Evolutionary conservation across 1,140 invertebrate genomes (phyloP).

Genomic region (Eurosta solidaginis): DNA sequence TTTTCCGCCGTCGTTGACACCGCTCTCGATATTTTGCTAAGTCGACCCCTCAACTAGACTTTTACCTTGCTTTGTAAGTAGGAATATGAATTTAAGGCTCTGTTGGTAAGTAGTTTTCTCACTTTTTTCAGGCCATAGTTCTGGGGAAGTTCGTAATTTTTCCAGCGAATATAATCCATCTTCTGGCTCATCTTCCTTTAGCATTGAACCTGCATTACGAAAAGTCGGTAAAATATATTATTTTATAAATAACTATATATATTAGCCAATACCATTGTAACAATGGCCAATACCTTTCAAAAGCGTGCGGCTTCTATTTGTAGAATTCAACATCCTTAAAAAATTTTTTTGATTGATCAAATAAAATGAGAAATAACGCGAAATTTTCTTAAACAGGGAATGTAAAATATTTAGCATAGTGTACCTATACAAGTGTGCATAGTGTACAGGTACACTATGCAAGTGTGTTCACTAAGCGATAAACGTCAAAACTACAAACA

Average conservation of each 20-base stretch:
- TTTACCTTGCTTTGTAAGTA: no score
- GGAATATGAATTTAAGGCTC: no score
- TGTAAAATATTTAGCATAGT: background rate
- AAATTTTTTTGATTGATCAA: no score
- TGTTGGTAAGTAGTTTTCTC: no score
- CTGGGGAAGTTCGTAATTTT: constrained; percentile 85
- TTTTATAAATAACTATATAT: background rate
- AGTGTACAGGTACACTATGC: no score
- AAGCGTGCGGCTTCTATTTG: background rate
- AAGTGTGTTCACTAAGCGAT: no score
- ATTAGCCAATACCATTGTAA: background rate
- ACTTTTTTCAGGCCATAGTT: constrained; percentile 94
- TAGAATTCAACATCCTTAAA: background rate
- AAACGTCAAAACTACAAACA: no score
- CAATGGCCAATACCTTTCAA: background rate
- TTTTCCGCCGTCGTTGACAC: no score
- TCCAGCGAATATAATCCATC: constrained; percentile 81
- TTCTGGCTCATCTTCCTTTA: constrained; percentile 63
- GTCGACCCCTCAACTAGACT: no score
- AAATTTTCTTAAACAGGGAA: background rate
- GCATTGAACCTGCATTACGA: constrained; percentile 11
- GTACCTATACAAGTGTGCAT: no score
- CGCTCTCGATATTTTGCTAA: no score
- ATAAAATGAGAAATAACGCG: background rate
- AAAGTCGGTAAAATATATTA: background rate